Percentiles rank a stretch among this genome's conserved stretches.
Evolutionary conservation across 2,113 vertebrate species (phyloP).

Genomic region (Oriolus oriolus): DNA sequence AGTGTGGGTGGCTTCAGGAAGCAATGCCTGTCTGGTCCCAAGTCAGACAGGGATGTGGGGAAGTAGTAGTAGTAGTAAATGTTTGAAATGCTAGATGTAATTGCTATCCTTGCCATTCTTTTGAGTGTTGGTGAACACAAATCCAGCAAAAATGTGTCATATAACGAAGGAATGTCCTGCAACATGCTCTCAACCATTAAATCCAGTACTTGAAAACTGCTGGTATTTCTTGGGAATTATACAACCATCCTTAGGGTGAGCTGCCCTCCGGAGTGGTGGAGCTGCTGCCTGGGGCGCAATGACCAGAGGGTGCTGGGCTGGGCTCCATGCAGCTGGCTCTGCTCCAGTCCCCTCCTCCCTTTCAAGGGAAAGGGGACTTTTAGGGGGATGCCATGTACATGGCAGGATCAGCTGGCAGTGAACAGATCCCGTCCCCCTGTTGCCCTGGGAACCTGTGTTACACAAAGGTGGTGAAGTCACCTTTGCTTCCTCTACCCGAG

Average conservation of each 20-base stretch:
- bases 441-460: neutral
- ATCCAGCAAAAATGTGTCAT: neutral
- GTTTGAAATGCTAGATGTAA: neutral
- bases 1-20: neutral
- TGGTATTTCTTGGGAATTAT: neutral
- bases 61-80: neutral
- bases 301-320: neutral
- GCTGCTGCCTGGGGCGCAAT: neutral
- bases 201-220: neutral
- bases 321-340: neutral
- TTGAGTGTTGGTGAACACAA: neutral
- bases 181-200: rapidly evolving
- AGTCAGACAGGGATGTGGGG: neutral
- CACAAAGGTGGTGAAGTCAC: neutral
- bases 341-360: neutral
- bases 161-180: neutral
- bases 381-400: rapidly evolving
- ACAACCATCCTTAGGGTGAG: neutral
- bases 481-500: neutral
- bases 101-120: neutral
- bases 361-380: neutral
- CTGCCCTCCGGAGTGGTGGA: rapidly evolving
- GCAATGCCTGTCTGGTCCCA: neutral
- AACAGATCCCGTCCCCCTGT: neutral
- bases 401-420: neutral